Evolutionary conservation across 35 echinoderm and acorn worm species (phyloP).

Genomic region (Lytechinus pictus): DNA sequence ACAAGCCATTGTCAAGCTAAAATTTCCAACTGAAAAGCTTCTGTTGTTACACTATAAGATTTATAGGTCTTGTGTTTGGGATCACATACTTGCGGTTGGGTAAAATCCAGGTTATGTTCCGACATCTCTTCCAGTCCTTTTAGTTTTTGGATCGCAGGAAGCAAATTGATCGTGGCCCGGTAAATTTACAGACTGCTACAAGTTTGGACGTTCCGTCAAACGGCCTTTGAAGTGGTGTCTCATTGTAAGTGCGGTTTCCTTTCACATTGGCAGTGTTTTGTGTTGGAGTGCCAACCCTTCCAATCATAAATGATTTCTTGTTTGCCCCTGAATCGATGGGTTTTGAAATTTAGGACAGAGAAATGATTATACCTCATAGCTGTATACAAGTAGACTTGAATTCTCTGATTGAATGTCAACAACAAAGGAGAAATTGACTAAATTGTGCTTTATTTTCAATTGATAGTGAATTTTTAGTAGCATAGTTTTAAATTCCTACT

Average conservation of each 20-base stretch:
- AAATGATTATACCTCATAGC: not conserved
- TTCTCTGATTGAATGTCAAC: not conserved
- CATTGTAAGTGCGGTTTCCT: not conserved
- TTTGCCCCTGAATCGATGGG: not conserved
- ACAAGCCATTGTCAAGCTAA: not conserved
- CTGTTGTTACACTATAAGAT: not conserved
- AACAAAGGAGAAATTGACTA: not conserved
- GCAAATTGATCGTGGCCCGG: not conserved
- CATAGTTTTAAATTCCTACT: too few relatives aligned
- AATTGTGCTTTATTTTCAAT: not conserved
- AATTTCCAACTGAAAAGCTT: not conserved
- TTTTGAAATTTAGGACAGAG: not conserved
- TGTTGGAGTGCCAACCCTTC: not conserved
- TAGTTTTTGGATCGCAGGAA: not conserved
- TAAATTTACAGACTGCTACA: not conserved
- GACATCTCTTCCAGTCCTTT: not conserved
- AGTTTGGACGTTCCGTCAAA: not conserved
- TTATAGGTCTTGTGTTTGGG: slow-evolving; percentile 6
- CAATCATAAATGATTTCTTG: not conserved
- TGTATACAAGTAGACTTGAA: not conserved
- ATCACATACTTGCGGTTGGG: not conserved
- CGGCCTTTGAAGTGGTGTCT: not conserved
- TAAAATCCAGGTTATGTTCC: not conserved
- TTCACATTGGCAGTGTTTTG: not conserved
- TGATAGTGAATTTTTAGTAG: not conserved